A percentile compares a stretch with the other conserved stretches of the same genome.
phyloP scores from a whole-genome alignment of 2,888 invertebrate species.

The Tetragonisca angustula region DNA sequence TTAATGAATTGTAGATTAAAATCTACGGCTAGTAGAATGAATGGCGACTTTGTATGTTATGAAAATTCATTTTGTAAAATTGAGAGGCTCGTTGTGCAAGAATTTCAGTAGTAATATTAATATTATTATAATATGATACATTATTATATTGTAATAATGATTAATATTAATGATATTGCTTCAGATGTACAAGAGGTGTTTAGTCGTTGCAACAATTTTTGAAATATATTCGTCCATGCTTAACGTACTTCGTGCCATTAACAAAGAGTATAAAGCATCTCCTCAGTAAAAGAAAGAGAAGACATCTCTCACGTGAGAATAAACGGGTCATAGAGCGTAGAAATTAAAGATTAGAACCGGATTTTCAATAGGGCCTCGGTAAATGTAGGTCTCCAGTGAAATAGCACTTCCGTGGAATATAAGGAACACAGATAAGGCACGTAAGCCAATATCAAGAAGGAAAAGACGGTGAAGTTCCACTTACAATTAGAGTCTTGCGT shows the following conservation, averaged over 20 bases:
- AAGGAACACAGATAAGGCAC: slow-evolving; percentile 48
- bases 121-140: no score
- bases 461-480: slow-evolving; percentile 12
- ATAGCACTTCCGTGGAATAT: slow-evolving; percentile 23
- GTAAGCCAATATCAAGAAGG: slow-evolving; percentile 43
- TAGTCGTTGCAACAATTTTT: not conserved
- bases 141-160: no score
- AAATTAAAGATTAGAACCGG: slow-evolving; percentile 35
- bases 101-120: not conserved
- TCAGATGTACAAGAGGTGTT: not conserved
- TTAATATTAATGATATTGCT: not conserved
- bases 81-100: not conserved
- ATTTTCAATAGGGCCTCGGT: slow-evolving; percentile 16
- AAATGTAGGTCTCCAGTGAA: slow-evolving; percentile 51
- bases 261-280: slow-evolving; percentile 3
- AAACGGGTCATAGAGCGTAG: slow-evolving; percentile 39
- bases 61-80: not conserved
- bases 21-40: not conserved
- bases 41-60: not conserved
- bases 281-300: not conserved
- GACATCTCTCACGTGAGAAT: not conserved
- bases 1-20: not conserved
- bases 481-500: slow-evolving; percentile 20
- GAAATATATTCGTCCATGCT: not conserved
- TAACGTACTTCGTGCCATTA: not conserved